A percentile compares a stretch with the other conserved stretches of the same genome.
Conservation (phyloP, 2,113 vertebrate genomes). For the Oreochromis niloticus region DNA sequence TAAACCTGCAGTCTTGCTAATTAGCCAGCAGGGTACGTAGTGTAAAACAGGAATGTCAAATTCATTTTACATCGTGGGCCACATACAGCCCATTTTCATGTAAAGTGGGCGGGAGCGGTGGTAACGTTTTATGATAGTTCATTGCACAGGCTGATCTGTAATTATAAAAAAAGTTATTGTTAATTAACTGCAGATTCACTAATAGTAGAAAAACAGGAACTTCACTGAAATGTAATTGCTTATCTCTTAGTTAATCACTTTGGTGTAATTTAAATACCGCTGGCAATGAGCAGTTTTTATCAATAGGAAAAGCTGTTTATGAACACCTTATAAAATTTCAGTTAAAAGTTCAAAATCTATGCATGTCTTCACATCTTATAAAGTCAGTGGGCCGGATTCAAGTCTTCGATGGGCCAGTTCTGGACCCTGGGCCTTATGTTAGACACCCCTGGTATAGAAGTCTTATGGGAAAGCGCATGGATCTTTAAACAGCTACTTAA, state of each 20-base stretch:
- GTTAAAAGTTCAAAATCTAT: background rate
- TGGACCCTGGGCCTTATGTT: background rate
- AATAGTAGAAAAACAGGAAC: background rate
- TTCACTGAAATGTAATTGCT: accelerated
- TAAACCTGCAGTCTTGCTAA: background rate
- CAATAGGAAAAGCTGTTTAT: background rate
- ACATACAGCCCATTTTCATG: background rate
- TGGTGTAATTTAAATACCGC: background rate
- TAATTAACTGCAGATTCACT: background rate
- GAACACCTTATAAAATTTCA: background rate
- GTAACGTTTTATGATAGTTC: background rate
- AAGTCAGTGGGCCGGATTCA: background rate
- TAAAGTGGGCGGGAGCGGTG: background rate
- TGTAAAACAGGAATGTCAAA: background rate
- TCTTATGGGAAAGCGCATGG: background rate
- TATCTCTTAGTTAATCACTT: background rate
- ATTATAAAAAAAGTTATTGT: background rate
- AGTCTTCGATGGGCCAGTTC: background rate
- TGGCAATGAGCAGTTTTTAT: background rate
- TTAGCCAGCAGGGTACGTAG: background rate
- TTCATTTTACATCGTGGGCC: background rate
- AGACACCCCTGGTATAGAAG: background rate
- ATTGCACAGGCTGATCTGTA: background rate
- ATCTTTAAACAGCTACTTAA: background rate
- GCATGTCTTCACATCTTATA: background rate